A percentile compares a stretch with the other conserved stretches of the same genome.
phyloP scores from a whole-genome alignment of 2,888 invertebrate genomes.

The Diarsia brunnea region DNA sequence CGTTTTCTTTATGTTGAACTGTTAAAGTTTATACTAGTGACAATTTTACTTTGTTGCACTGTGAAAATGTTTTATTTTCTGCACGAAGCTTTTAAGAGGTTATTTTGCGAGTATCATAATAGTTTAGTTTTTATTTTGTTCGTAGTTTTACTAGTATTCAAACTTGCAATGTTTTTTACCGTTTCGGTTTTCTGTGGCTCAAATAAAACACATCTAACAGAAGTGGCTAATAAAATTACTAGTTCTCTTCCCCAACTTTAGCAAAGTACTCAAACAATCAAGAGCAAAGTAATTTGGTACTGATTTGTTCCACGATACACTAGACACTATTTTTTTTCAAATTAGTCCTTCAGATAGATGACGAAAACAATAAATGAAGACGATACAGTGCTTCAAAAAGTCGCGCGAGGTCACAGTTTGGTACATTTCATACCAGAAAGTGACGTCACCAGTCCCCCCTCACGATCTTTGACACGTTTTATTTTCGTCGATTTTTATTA shows the following conservation, averaged over 20 bases:
- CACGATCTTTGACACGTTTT: too few relatives aligned
- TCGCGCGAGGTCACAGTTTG: too few relatives aligned
- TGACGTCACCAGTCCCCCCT: too few relatives aligned
- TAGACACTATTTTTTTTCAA: too few relatives aligned
- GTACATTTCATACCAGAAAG: too few relatives aligned
- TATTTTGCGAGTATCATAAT: constrained; percentile 19
- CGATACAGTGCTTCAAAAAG: too few relatives aligned
- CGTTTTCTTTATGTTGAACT: constrained; percentile 32
- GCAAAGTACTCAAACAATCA: constrained; percentile 37
- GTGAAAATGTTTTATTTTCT: constrained; percentile 34
- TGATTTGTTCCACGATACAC: constrained; percentile 1
- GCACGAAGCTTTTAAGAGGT: constrained; percentile 8
- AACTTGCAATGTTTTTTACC: not conserved
- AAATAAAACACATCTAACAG: constrained; percentile 1
- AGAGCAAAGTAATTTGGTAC: constrained; percentile 27
- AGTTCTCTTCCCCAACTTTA: not conserved
- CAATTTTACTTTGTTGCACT: constrained; percentile 34
- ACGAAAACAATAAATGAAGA: too few relatives aligned
- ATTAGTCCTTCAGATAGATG: too few relatives aligned
- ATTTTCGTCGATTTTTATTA: too few relatives aligned
- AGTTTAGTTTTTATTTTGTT: constrained; percentile 14
- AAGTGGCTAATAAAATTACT: constrained; percentile 16
- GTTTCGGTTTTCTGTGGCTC: not conserved
- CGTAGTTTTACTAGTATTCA: not conserved
- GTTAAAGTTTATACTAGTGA: constrained; percentile 36